A percentile compares a stretch with the other conserved stretches of the same genome.
phyloP scores from a whole-genome alignment of 2,888 invertebrate genomes.

The Phengaris alcon region DNA sequence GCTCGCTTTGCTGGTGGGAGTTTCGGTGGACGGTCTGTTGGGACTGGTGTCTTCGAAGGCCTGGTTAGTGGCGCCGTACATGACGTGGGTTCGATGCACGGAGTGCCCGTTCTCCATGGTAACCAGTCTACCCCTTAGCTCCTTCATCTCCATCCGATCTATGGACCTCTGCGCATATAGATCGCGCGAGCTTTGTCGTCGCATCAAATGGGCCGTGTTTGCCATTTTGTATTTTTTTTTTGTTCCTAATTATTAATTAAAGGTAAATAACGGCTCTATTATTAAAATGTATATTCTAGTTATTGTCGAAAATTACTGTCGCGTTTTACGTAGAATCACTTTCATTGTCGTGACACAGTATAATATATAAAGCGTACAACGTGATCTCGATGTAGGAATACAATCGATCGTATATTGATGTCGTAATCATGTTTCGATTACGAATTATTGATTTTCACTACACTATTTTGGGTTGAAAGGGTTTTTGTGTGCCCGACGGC shows the following conservation, averaged over 20 bases:
- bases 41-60: conserved; percentile 83
- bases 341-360: conserved; percentile 68
- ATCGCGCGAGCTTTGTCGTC: conserved; percentile 93
- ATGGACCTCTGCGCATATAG: conserved; percentile 88
- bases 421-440: conserved; percentile 32
- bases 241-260: neutral
- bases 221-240: conserved; percentile 81
- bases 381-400: neutral
- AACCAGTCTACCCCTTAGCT: conserved; percentile 89
- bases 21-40: conserved; percentile 63
- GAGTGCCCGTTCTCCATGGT: conserved; percentile 83
- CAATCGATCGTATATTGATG: conserved; percentile 14
- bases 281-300: conserved; percentile 37
- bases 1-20: conserved; percentile 80
- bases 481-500: conserved; percentile 44
- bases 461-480: conserved; percentile 39
- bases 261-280: neutral
- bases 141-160: conserved; percentile 92
- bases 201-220: conserved; percentile 92
- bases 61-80: conserved; percentile 93
- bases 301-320: conserved; percentile 39
- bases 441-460: conserved; percentile 37
- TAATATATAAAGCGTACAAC: conserved; percentile 33
- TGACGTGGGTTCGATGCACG: conserved; percentile 70
- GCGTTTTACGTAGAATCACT: conserved; percentile 47